A percentile compares a stretch with the other conserved stretches of the same genome.
Evolutionary conservation across 2,797 vertebrate species (phyloP).

Genomic region (Chromobotia macracanthus): DNA sequence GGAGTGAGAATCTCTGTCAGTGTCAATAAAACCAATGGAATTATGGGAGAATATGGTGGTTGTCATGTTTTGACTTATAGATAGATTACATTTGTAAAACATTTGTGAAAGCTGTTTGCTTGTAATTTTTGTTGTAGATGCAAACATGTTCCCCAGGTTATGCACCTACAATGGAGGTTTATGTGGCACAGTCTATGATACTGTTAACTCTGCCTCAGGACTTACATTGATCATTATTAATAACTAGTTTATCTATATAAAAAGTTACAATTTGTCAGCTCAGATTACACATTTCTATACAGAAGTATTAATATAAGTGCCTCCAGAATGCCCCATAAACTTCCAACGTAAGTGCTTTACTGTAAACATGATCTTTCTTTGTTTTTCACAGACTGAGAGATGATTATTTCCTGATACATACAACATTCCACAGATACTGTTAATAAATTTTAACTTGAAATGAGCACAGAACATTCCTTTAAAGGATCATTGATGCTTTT

Average conservation of each 20-base stretch:
- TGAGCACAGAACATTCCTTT: not conserved
- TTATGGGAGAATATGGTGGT: not conserved
- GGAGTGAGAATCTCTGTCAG: conserved; percentile 12
- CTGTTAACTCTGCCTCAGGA: too few relatives aligned
- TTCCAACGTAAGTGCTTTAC: not conserved
- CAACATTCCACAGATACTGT: not conserved
- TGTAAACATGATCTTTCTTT: not conserved
- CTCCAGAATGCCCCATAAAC: not conserved
- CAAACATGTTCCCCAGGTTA: not conserved
- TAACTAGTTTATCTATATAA: too few relatives aligned
- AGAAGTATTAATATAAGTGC: not conserved
- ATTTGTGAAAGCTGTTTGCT: not conserved
- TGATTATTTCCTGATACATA: not conserved
- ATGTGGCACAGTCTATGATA: too few relatives aligned
- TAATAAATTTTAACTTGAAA: not conserved
- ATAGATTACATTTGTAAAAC: too few relatives aligned
- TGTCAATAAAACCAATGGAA: conserved; percentile 29
- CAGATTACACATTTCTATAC: not conserved
- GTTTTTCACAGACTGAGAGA: not conserved
- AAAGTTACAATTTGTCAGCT: too few relatives aligned
- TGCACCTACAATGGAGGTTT: too few relatives aligned
- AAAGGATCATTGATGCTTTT: not conserved
- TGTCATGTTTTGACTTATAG: not conserved
- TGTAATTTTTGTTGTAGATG: not conserved
- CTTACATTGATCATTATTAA: too few relatives aligned